Evolutionary conservation across 2,113 vertebrate species (phyloP).

Genomic region (Brachionichthys hirsutus): DNA sequence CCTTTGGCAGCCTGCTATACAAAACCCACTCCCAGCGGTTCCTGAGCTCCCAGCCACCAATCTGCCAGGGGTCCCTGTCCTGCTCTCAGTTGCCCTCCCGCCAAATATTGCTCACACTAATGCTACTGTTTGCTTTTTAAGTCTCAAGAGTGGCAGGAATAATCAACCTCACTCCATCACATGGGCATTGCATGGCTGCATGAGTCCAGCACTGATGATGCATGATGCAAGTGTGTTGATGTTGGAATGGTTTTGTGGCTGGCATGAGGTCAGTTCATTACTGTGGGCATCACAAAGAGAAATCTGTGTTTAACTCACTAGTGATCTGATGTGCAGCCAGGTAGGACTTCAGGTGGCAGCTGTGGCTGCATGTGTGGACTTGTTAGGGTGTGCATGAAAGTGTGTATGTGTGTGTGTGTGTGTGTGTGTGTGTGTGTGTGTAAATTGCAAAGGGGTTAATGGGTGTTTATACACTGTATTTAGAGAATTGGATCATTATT

Average conservation of each 20-base stretch:
- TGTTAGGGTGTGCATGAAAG: conserved; percentile 9
- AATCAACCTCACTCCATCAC: conserved; percentile 50
- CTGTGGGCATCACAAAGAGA: conserved; percentile 15
- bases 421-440: conserved; percentile 9
- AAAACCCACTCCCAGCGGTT: conserved; percentile 39
- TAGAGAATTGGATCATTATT: not conserved
- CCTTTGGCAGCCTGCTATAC: conserved; percentile 21
- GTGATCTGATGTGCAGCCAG: conserved; percentile 33
- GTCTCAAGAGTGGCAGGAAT: conserved; percentile 49
- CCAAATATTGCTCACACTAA: conserved; percentile 61
- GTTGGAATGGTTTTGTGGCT: conserved; percentile 6
- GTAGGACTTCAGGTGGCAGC: conserved; percentile 35
- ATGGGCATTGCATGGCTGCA: conserved; percentile 84
- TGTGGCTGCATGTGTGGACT: conserved; percentile 26
- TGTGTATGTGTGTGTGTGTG: conserved; percentile 11
- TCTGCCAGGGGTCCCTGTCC: conserved; percentile 30
- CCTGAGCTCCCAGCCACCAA: conserved; percentile 36
- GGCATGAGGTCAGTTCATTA: conserved; percentile 30
- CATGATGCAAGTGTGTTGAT: conserved; percentile 72
- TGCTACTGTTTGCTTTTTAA: conserved; percentile 56
- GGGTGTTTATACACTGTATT: conserved; percentile 4
- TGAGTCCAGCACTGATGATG: conserved; percentile 80
- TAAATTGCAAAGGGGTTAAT: conserved; percentile 9
- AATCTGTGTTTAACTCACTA: conserved; percentile 21
- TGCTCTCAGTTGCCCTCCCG: conserved; percentile 26